These are phyloP conservation scores for Daboia siamensis DNA, from an alignment of 2,113 vertebrate genomes.

Conservation along the genomic window DNA sequence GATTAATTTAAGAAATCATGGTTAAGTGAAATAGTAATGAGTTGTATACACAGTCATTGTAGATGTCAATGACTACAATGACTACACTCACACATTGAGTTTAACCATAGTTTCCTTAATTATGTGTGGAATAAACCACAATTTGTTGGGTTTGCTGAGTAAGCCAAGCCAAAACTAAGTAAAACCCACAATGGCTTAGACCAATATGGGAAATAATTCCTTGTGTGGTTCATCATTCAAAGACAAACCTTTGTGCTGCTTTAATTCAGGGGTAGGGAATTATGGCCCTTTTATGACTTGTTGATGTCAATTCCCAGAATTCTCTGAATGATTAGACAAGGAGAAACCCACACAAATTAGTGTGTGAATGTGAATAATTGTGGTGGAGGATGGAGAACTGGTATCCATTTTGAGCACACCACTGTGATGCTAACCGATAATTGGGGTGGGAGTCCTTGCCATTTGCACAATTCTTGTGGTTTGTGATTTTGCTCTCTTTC, in stretches of 20 bases:
- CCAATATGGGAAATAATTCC: background rate
- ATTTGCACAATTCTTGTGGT: background rate
- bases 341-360: background rate
- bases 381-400: background rate
- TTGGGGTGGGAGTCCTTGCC: background rate
- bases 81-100: background rate
- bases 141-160: background rate
- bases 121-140: background rate
- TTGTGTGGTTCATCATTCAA: background rate
- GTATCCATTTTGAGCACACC: background rate
- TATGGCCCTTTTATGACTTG: background rate
- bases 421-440: background rate
- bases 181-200: background rate
- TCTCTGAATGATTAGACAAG: background rate
- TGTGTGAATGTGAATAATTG: background rate
- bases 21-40: background rate
- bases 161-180: background rate
- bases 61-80: background rate
- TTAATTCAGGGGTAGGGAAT: no score
- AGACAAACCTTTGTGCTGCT: background rate
- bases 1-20: background rate
- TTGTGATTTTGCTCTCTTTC: background rate
- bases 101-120: background rate
- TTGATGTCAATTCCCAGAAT: background rate
- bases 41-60: background rate